Conservation (phyloP, 2,797 vertebrate genomes). For the Acropternis orthonyx region DNA sequence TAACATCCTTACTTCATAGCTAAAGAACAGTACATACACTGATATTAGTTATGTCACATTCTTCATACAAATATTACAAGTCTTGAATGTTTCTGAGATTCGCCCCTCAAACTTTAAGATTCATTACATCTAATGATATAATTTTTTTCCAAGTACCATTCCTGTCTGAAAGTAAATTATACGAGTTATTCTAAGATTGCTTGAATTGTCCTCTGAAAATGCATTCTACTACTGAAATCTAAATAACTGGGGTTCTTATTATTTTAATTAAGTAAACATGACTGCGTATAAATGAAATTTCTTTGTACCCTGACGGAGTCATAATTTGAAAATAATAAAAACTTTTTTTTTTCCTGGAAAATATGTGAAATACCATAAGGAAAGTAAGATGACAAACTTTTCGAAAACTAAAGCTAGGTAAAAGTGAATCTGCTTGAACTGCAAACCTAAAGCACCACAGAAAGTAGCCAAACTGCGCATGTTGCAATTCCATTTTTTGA, state of each 20-base stretch:
- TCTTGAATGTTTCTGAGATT: background rate
- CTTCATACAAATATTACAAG: background rate
- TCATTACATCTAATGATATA: background rate
- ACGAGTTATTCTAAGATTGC: background rate
- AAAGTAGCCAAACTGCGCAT: background rate
- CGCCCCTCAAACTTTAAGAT: background rate
- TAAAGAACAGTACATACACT: background rate
- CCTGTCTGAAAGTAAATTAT: background rate
- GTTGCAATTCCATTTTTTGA: background rate
- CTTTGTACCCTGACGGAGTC: background rate
- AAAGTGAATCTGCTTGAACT: background rate
- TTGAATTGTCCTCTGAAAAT: background rate
- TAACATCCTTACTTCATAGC: background rate
- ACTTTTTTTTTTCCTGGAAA: background rate
- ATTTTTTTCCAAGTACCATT: background rate
- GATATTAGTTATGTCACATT: background rate
- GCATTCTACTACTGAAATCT: background rate
- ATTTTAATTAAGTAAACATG: background rate
- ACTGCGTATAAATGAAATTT: background rate
- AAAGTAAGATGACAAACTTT: background rate
- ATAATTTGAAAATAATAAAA: background rate
- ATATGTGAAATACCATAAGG: background rate
- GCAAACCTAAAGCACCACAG: background rate
- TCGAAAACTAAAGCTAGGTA: background rate
- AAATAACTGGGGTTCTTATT: background rate